Evolutionary conservation across 2,113 vertebrate species (phyloP), one percentile per base, ranked within the genome.

Genomic region (Lagopus leucura): DNA sequence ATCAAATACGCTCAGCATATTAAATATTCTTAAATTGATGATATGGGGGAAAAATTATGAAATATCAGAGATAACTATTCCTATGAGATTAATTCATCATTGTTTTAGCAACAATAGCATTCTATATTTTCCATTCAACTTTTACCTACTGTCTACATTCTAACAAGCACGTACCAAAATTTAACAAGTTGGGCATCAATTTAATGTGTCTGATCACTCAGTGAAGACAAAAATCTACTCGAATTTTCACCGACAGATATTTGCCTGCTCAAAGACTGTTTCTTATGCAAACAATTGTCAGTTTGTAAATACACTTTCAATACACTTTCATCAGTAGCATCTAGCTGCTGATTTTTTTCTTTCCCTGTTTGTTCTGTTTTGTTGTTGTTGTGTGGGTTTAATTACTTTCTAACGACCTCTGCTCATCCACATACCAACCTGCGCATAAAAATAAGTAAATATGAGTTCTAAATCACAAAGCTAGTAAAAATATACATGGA

Each of bases 11-110:
- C 83, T 95, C 94, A 91, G 94, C 95, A 81, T 94, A 97, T 96
- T 97, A 98, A 98, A 98, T 97, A 97, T 97, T 97, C 97, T 98
- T 97, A 94, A 97, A 90, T 80, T 97, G 89, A 96, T 97, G 95
- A 97, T 95, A 96, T 97, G 95, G 97, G 90, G 71, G 92, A 97
- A 87, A 93, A 96, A 92, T 95, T 96, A 96, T 86, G 90, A 96
- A 97, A 94, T 91, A 90, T 10, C 42, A 55, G 88, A 95, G 80
- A 97, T 95, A 97, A 96, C 65, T 60, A 82, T 96, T 94, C 88
- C 88, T 58, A 9, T 93, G 90, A 91, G 92, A 95, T 97, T 95
- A 95, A 93, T 90, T 76, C 75, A 89, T 91, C 89, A 90, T 42
- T 92, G 77, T 79, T 80, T 91, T 64, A 97, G 66, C 92, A 94